Evolutionary conservation across 2,797 vertebrate species (phyloP).

Genomic region (Notolabrus celidotus): DNA sequence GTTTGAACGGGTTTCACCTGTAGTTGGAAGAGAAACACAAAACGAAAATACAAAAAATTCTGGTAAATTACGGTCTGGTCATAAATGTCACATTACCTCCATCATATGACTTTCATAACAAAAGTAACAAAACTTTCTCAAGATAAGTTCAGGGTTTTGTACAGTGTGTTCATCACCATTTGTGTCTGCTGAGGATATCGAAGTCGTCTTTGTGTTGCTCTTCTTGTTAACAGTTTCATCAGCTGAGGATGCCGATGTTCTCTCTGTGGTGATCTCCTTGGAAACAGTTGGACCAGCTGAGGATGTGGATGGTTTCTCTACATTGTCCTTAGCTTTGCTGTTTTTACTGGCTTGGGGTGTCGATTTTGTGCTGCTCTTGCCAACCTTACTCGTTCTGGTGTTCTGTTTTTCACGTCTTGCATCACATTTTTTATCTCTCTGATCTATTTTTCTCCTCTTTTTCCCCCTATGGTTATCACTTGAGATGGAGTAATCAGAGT

Average conservation of each 20-base stretch:
- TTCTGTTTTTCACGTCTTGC: not conserved
- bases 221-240: no score
- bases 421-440: fast-evolving
- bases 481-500: not conserved
- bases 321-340: not conserved
- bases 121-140: not conserved
- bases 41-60: not conserved
- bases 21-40: not conserved
- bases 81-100: not conserved
- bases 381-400: fast-evolving
- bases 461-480: not conserved
- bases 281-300: no score
- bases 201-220: no score
- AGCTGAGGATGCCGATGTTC: no score
- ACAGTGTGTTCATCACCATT: no score
- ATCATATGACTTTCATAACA: no score
- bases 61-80: not conserved
- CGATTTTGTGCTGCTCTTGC: not conserved
- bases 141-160: not conserved
- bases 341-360: not conserved
- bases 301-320: not conserved
- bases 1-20: not conserved
- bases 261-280: not conserved
- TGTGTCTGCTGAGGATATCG: no score
- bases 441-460: slow-evolving; percentile 35